Evolutionary conservation across 1,140 invertebrate species (phyloP).

Genomic region (Ptiloglossa arizonensis): DNA sequence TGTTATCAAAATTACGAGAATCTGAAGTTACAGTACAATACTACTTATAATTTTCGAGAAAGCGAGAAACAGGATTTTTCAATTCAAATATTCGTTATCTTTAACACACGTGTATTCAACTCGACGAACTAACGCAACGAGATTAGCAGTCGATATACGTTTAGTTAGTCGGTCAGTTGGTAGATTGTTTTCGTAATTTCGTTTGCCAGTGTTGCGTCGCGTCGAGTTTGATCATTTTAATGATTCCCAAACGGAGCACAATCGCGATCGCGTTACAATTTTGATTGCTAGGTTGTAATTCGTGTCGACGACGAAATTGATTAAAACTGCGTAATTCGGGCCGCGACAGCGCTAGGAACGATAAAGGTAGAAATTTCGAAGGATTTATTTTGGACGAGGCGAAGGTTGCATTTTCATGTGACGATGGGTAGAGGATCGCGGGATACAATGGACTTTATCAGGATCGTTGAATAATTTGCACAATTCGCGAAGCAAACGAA

Average conservation of each 20-base stretch:
- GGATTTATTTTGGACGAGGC: background rate
- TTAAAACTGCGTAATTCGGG: background rate
- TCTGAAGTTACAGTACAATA: too few relatives aligned
- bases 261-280: background rate
- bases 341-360: background rate
- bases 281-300: background rate
- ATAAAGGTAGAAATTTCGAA: background rate
- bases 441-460: slow-evolving; percentile 31
- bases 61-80: too few relatives aligned
- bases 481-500: slow-evolving; percentile 30
- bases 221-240: background rate
- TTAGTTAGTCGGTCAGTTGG: too few relatives aligned
- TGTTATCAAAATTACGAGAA: too few relatives aligned
- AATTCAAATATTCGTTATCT: too few relatives aligned
- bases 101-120: too few relatives aligned
- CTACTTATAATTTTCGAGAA: too few relatives aligned
- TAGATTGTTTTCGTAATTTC: too few relatives aligned
- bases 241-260: background rate
- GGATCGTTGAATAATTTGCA: slow-evolving; percentile 45
- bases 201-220: too few relatives aligned
- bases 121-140: too few relatives aligned
- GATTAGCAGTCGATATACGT: too few relatives aligned
- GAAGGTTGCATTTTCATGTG: slow-evolving; percentile 1
- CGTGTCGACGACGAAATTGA: background rate
- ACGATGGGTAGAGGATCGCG: background rate